phyloP scores from a whole-genome alignment of 2,113 vertebrate genomes.

The Larimichthys crocea region DNA sequence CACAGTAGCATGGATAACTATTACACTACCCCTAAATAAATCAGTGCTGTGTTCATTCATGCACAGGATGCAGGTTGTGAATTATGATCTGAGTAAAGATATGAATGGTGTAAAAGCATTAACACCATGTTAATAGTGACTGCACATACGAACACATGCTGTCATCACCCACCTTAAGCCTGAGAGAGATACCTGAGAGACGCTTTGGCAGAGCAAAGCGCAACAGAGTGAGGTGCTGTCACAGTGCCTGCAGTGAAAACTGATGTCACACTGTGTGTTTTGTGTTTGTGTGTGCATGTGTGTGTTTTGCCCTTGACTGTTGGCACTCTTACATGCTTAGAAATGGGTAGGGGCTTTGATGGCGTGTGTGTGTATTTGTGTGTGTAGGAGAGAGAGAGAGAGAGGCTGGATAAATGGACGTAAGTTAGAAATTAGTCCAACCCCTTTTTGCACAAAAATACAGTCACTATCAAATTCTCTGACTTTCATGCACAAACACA shows the following conservation, averaged over 20 bases:
- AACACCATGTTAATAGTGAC: not conserved
- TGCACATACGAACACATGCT: conserved; percentile 17
- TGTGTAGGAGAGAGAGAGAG: not conserved
- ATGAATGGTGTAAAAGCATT: conserved; percentile 9
- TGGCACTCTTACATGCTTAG: conserved; percentile 14
- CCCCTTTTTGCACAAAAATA: not conserved
- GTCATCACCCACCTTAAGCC: conserved; percentile 20
- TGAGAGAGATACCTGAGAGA: conserved; percentile 35
- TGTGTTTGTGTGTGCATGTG: conserved; percentile 4
- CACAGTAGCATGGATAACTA: not conserved
- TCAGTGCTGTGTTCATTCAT: conserved; percentile 1
- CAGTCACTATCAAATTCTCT: not conserved
- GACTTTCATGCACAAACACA: not conserved
- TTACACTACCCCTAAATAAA: conserved; percentile 1
- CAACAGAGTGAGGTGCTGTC: conserved; percentile 33
- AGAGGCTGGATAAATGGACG: conserved; percentile 6
- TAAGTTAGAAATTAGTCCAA: conserved; percentile 38
- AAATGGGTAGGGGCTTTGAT: conserved; percentile 3
- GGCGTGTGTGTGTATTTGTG: not conserved
- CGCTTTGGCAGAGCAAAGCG: conserved; percentile 36
- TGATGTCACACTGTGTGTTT: conserved; percentile 39
- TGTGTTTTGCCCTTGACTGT: conserved; percentile 51
- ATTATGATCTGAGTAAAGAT: conserved; percentile 23
- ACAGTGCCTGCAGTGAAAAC: conserved; percentile 38
- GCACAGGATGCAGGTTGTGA: not conserved